These are phyloP conservation scores for Heptranchias perlo DNA, from an alignment of 2,113 vertebrate species.

Conservation along the genomic window DNA sequence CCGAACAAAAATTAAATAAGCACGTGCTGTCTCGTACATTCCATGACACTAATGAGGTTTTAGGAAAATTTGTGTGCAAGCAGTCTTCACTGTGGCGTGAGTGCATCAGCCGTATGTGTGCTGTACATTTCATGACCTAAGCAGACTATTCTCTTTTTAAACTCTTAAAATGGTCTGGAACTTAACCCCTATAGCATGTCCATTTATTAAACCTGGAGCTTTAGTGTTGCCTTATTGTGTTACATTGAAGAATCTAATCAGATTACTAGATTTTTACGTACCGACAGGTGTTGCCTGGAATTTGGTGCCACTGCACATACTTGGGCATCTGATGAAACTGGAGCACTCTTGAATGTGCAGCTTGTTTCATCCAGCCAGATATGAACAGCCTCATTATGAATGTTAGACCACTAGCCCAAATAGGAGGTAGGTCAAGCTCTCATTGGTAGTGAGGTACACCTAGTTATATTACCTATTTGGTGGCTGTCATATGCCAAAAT, in stretches of 20 bases:
- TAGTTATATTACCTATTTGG: neutral
- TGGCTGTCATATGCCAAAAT: neutral
- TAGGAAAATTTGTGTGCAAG: neutral
- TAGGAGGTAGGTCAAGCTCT: neutral
- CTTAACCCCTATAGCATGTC: neutral
- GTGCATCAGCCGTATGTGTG: neutral
- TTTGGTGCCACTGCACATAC: neutral
- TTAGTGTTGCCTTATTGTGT: neutral
- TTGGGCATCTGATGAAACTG: neutral
- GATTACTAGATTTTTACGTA: neutral
- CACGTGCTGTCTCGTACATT: neutral
- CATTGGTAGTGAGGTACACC: neutral
- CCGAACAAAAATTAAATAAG: slow-evolving; percentile 44
- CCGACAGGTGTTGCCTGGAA: too few species aligned
- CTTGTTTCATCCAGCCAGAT: neutral
- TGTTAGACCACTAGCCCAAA: too few species aligned
- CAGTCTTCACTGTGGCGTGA: neutral
- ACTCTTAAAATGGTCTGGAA: neutral
- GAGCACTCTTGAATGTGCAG: neutral
- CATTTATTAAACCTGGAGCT: neutral
- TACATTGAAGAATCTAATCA: neutral
- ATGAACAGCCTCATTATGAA: neutral
- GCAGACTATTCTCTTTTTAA: neutral
- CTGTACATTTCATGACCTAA: neutral
- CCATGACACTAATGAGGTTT: neutral